Percentiles rank a stretch among this genome's conserved stretches.
Evolutionary conservation across 2,888 invertebrate species (phyloP).

Genomic region (Drosophila yooni): DNA sequence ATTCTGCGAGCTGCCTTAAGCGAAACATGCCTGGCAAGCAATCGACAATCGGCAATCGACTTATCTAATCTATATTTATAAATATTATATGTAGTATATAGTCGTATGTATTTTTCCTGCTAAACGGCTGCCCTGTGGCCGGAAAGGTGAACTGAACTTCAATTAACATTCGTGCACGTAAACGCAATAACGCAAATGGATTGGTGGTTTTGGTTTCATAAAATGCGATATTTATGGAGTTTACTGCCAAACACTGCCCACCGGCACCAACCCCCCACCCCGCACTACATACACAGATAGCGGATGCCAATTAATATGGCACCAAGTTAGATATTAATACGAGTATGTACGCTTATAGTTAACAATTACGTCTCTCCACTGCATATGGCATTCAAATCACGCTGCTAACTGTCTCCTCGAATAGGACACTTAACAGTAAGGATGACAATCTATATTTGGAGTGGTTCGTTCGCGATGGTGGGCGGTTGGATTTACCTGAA

Average conservation of each 20-base stretch:
- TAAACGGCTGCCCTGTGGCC: conserved; percentile 3
- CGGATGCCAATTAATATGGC: conserved; percentile 69
- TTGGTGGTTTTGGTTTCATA: conserved; percentile 72
- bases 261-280: background rate
- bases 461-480: background rate
- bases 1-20: conserved; percentile 43
- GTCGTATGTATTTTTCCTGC: conserved; percentile 5
- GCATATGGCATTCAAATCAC: conserved; percentile 45
- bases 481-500: conserved; percentile 37
- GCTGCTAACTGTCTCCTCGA: conserved; percentile 10
- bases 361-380: conserved; percentile 61
- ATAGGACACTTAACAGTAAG: conserved; percentile 28
- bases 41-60: conserved; percentile 20
- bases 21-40: conserved; percentile 40
- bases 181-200: conserved; percentile 79
- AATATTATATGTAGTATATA: conserved; percentile 1
- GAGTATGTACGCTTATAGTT: conserved; percentile 36
- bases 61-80: conserved; percentile 72
- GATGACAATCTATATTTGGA: conserved; percentile 4
- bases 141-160: conserved; percentile 61
- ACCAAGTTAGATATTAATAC: conserved; percentile 65
- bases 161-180: conserved; percentile 80
- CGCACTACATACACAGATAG: conserved; percentile 23
- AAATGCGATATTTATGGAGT: conserved; percentile 78
- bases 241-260: conserved; percentile 45